Conservation (phyloP, 2,113 vertebrate species). For the Ammospiza caudacuta region DNA sequence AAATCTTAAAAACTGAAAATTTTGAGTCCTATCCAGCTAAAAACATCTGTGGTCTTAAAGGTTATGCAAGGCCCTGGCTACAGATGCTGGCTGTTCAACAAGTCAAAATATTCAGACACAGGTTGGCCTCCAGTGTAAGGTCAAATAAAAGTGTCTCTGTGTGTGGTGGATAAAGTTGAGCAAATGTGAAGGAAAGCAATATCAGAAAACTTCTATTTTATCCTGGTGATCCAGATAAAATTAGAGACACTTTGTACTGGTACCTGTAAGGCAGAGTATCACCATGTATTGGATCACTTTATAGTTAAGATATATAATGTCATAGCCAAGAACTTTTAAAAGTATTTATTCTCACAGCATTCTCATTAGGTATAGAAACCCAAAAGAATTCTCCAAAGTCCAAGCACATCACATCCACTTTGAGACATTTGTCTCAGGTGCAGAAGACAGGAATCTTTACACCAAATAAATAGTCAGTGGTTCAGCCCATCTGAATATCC, state of each 20-base stretch:
- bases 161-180: conserved; percentile 16
- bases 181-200: background rate
- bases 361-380: background rate
- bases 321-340: background rate
- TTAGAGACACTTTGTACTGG: background rate
- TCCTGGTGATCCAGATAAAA: background rate
- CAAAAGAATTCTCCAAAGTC: background rate
- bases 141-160: conserved; percentile 49
- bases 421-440: background rate
- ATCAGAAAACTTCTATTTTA: background rate
- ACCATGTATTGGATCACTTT: background rate
- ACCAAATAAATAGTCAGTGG: background rate
- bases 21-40: conserved; percentile 23
- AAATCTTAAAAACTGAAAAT: conserved; percentile 1
- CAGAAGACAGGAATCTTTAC: background rate
- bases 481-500: background rate
- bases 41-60: conserved; percentile 30
- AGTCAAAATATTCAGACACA: conserved; percentile 36
- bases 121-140: conserved; percentile 11
- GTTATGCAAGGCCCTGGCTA: conserved; percentile 34
- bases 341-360: background rate
- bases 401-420: background rate
- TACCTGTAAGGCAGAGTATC: background rate
- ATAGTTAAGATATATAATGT: background rate
- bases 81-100: conserved; percentile 32